Percentiles rank a stretch among this genome's conserved stretches.
phyloP scores from a whole-genome alignment of 2,888 invertebrate genomes.

The Phytoseiulus persimilis region DNA sequence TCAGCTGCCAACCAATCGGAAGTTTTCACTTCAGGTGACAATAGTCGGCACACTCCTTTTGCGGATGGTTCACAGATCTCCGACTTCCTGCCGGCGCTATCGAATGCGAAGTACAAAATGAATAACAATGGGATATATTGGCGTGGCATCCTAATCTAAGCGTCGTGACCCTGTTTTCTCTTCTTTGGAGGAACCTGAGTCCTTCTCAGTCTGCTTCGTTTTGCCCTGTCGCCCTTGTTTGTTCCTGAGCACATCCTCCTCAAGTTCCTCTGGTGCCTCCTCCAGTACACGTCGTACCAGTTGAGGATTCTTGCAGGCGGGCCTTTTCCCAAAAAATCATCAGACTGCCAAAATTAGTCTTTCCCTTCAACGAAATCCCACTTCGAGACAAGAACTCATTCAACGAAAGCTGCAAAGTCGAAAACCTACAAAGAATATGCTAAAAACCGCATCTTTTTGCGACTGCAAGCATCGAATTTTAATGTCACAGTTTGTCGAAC shows the following conservation, averaged over 20 bases:
- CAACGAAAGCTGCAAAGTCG: background rate
- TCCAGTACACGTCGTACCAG: background rate
- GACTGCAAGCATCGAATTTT: background rate
- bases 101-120: constrained; percentile 5
- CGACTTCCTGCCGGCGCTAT: background rate
- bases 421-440: background rate
- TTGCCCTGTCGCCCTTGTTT: background rate
- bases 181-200: background rate
- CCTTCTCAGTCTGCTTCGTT: background rate
- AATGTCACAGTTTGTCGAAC: background rate
- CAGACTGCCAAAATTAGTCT: background rate
- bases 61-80: background rate
- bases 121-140: background rate
- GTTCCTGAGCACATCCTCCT: background rate
- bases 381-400: background rate
- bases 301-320: too few species aligned
- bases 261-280: background rate
- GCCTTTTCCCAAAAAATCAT: background rate
- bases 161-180: background rate
- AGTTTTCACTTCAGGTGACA: background rate
- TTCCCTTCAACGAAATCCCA: background rate
- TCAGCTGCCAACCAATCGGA: background rate
- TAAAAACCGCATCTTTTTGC: background rate
- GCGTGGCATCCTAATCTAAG: background rate
- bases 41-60: background rate